These are phyloP conservation scores for Cryptocheilus praepositus DNA, from an alignment of 2,888 invertebrate genomes.

Conservation along the genomic window DNA sequence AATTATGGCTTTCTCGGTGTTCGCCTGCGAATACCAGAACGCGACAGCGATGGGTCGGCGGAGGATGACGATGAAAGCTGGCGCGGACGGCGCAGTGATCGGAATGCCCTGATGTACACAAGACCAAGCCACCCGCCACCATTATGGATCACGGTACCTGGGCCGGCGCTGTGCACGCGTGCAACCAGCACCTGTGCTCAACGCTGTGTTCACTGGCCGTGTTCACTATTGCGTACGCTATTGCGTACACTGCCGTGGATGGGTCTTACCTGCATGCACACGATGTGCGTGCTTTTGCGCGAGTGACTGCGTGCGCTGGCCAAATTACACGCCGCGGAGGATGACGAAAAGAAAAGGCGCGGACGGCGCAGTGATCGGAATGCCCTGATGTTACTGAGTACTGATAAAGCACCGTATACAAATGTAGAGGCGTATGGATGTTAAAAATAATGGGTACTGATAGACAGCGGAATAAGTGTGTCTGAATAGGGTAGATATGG, in stretches of 20 bases:
- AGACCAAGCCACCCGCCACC: constrained; percentile 54
- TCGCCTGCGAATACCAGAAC: constrained; percentile 36
- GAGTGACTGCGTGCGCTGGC: background rate
- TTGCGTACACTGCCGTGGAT: constrained; percentile 6
- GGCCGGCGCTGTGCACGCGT: constrained; percentile 31
- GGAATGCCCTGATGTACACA: too few relatives aligned
- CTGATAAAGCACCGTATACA: too few relatives aligned
- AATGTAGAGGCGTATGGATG: too few relatives aligned
- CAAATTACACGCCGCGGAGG: constrained; percentile 22
- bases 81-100: too few relatives aligned
- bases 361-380: too few relatives aligned
- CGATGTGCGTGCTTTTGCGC: constrained; percentile 5
- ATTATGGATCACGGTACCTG: constrained; percentile 56
- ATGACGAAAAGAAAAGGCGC: constrained; percentile 56
- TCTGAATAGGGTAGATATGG: too few relatives aligned
- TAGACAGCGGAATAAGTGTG: too few relatives aligned
- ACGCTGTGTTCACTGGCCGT: constrained; percentile 25
- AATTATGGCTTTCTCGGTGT: too few relatives aligned
- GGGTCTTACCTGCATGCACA: constrained; percentile 4
- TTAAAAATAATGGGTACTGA: too few relatives aligned
- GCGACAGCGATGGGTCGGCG: constrained; percentile 39
- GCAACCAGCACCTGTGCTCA: constrained; percentile 37
- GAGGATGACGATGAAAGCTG: constrained; percentile 54
- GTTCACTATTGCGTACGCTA: constrained; percentile 5
- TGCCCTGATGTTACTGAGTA: constrained; percentile 65